These are phyloP conservation scores for Enteromius radiatus DNA, from an alignment of 2,797 vertebrate genomes.

Conservation along the genomic window DNA sequence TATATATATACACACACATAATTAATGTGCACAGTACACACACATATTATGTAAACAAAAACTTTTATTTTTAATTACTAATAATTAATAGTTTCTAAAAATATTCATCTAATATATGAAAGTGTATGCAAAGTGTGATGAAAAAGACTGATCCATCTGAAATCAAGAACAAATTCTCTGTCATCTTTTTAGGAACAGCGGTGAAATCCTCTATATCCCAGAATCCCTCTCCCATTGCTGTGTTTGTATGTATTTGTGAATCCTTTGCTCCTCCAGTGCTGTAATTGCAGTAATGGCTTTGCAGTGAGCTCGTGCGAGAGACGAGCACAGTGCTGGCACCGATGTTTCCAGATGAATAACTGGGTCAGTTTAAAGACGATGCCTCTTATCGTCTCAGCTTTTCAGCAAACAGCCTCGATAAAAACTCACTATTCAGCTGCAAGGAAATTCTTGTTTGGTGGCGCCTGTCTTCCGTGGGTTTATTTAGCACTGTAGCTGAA, in stretches of 20 bases:
- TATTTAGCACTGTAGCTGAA: neutral
- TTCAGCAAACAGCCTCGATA: constrained; percentile 57
- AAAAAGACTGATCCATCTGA: neutral
- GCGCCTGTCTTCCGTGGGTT: neutral
- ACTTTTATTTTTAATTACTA: too few relatives aligned
- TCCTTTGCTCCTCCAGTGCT: neutral
- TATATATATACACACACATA: too few relatives aligned
- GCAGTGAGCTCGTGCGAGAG: constrained; percentile 2
- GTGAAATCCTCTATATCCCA: constrained; percentile 5
- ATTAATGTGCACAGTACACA: too few relatives aligned
- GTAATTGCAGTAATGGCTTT: constrained; percentile 35
- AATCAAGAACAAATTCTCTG: neutral
- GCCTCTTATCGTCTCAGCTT: constrained; percentile 71
- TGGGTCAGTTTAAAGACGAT: constrained; percentile 76
- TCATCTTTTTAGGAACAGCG: neutral
- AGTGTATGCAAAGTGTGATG: too few relatives aligned
- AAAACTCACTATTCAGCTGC: constrained; percentile 30
- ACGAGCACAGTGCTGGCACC: constrained; percentile 17
- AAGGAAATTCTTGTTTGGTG: constrained; percentile 18
- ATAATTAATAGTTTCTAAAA: too few relatives aligned
- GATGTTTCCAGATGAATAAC: constrained; percentile 77
- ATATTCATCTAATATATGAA: too few relatives aligned
- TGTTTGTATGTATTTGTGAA: constrained; percentile 19
- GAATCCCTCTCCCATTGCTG: neutral
- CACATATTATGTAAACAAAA: too few relatives aligned